Evolutionary conservation across 2,888 invertebrate species (phyloP).

Genomic region (Mayetiola destructor): DNA sequence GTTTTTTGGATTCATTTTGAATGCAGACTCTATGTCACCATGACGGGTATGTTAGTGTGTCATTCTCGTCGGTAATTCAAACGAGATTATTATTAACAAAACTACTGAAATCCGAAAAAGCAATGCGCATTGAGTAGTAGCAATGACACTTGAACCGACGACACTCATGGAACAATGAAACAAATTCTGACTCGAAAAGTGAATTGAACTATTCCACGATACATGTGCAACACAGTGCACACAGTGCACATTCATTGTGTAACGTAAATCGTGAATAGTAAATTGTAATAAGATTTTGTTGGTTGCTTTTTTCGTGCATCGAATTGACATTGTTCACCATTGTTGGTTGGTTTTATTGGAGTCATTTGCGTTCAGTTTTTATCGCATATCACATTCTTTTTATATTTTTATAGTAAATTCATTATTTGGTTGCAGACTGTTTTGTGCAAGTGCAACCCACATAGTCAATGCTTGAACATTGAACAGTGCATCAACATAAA

Average conservation of each 20-base stretch:
- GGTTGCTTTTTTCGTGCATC: too few species aligned
- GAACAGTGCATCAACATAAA: too few species aligned
- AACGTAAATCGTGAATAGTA: not conserved
- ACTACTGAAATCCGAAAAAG: not conserved
- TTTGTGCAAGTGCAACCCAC: not conserved
- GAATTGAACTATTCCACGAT: too few species aligned
- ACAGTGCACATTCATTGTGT: not conserved
- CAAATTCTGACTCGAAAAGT: too few species aligned
- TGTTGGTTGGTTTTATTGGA: slow-evolving; percentile 2
- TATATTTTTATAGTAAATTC: too few species aligned
- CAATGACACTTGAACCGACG: too few species aligned
- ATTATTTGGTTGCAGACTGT: slow-evolving; percentile 5
- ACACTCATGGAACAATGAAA: too few species aligned
- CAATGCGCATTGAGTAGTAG: not conserved
- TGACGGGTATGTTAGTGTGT: not conserved
- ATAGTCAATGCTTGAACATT: too few species aligned
- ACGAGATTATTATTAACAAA: not conserved
- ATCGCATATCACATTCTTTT: slow-evolving; percentile 3
- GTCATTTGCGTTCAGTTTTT: slow-evolving; percentile 7
- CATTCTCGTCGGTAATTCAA: not conserved
- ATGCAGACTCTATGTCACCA: slow-evolving; percentile 2
- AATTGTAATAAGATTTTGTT: not conserved
- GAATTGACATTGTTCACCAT: too few species aligned
- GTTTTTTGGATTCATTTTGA: not conserved
- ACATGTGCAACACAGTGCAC: too few species aligned